phyloP scores from a whole-genome alignment of 2,888 invertebrate species.

The Trichogramma dendrolimi region DNA sequence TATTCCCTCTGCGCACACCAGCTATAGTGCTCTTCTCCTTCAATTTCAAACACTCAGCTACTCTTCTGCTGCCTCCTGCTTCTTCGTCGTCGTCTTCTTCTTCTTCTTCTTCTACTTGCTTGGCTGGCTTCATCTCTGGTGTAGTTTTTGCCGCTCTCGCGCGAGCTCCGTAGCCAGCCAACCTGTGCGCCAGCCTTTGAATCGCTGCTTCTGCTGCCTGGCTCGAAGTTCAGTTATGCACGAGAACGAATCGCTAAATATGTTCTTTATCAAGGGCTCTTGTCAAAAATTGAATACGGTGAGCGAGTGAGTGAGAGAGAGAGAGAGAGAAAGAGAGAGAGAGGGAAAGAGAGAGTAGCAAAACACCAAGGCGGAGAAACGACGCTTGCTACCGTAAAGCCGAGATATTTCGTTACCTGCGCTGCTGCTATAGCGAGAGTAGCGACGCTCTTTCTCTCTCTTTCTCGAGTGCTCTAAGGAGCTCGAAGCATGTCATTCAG shows the following conservation, averaged over 20 bases:
- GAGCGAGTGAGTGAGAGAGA: too few species aligned
- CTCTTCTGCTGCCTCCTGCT: slow-evolving; percentile 12
- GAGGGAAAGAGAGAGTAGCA: too few species aligned
- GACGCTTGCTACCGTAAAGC: too few species aligned
- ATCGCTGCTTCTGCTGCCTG: not conserved
- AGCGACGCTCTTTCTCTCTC: too few species aligned
- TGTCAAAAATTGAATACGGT: too few species aligned
- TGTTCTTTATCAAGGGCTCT: slow-evolving; percentile 2
- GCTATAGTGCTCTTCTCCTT: slow-evolving; percentile 6
- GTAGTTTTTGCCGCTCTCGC: not conserved
- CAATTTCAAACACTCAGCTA: slow-evolving; percentile 22
- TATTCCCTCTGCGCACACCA: slow-evolving; percentile 18
- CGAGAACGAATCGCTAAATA: slow-evolving; percentile 14
- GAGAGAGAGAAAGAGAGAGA: too few species aligned
- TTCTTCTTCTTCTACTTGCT: not conserved
- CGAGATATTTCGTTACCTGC: too few species aligned
- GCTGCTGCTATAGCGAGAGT: too few species aligned
- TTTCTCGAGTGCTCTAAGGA: too few species aligned
- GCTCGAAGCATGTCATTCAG: too few species aligned
- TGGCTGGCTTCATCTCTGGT: slow-evolving; percentile 5
- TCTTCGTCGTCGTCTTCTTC: slow-evolving; percentile 10
- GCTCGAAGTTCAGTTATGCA: slow-evolving; percentile 4
- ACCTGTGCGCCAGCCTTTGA: slow-evolving; percentile 15
- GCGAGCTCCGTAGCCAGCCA: too few species aligned
- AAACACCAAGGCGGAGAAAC: too few species aligned